These are phyloP conservation scores for Melanotaenia trifasciata DNA, from an alignment of 2,797 vertebrate species.

Conservation along the genomic window DNA sequence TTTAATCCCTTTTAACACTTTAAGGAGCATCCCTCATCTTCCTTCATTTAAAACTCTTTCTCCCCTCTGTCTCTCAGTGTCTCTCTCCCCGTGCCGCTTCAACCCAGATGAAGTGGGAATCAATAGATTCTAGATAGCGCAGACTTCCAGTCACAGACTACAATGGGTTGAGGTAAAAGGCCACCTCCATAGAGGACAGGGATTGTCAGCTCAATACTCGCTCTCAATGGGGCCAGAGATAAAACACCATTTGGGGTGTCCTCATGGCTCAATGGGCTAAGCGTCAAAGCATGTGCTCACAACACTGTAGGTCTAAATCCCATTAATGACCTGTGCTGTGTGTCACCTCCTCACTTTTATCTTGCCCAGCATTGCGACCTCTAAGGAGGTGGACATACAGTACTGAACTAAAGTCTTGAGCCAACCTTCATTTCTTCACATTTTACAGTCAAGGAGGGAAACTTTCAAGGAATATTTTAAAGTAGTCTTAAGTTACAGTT, in stretches of 20 bases:
- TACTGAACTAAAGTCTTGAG: neutral
- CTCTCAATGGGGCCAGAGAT: slow-evolving; percentile 72
- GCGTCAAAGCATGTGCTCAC: slow-evolving; percentile 70
- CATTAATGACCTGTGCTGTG: slow-evolving; percentile 71
- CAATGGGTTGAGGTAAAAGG: slow-evolving; percentile 79
- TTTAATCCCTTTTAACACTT: slow-evolving; percentile 45
- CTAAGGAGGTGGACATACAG: slow-evolving; percentile 32
- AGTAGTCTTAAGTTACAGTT: neutral
- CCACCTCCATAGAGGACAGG: slow-evolving; percentile 74
- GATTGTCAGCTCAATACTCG: slow-evolving; percentile 78
- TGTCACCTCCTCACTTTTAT: slow-evolving; percentile 69
- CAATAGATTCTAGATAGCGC: slow-evolving; percentile 79
- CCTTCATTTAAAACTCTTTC: slow-evolving; percentile 13
- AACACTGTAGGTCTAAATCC: slow-evolving; percentile 69
- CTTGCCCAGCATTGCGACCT: slow-evolving; percentile 40
- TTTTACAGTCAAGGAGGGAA: neutral
- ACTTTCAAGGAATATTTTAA: neutral
- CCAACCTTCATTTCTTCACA: neutral
- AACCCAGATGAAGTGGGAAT: slow-evolving; percentile 78
- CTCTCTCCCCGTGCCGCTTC: slow-evolving; percentile 52
- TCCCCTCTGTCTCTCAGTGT: slow-evolving; percentile 11
- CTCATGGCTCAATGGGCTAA: slow-evolving; percentile 75
- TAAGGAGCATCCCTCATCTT: slow-evolving; percentile 34
- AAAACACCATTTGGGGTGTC: slow-evolving; percentile 78
- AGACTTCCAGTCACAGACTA: slow-evolving; percentile 70